Conservation (phyloP, 2,113 vertebrate genomes). For the rabbit (Oryctolagus cuniculus) region DNA sequence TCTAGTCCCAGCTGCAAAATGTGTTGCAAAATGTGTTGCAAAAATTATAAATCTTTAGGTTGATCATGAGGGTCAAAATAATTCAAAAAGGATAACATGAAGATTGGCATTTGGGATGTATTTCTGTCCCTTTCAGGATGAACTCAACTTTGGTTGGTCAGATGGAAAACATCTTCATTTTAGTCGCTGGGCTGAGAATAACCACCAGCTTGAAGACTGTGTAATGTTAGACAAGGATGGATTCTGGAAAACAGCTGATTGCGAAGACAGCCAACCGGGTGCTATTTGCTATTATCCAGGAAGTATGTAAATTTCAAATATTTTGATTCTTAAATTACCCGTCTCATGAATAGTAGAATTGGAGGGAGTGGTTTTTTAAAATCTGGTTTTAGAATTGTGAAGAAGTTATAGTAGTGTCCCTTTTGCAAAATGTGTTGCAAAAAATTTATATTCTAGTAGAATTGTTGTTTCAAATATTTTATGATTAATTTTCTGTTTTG, state of each 20-base stretch:
- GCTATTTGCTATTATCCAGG: constrained; percentile 93
- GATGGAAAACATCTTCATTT: constrained; percentile 93
- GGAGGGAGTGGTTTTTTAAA: constrained; percentile 17
- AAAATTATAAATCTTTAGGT: not conserved
- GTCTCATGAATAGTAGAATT: not conserved
- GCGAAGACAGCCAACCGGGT: constrained; percentile 89
- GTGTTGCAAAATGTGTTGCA: too few species aligned
- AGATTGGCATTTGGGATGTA: not conserved
- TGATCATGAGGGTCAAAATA: constrained; percentile 15
- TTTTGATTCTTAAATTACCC: constrained; percentile 41
- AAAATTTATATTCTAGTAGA: constrained; percentile 34
- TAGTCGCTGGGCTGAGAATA: constrained; percentile 93
- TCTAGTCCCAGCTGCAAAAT: too few species aligned
- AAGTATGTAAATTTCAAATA: constrained; percentile 86
- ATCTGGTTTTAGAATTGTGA: constrained; percentile 44
- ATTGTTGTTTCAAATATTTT: constrained; percentile 56
- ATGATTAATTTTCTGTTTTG: constrained; percentile 58
- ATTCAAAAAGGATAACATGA: not conserved
- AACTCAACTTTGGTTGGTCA: constrained; percentile 94
- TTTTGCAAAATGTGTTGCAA: constrained; percentile 16
- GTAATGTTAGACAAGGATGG: constrained; percentile 94
- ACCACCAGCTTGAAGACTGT: constrained; percentile 88
- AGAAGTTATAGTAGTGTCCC: constrained; percentile 7
- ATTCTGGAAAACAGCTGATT: constrained; percentile 95
- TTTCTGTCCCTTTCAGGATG: constrained; percentile 87